A percentile compares a stretch with the other conserved stretches of the same genome.
phyloP scores from a whole-genome alignment of 2,888 invertebrate species.

The Sphaerophoria taeniata region DNA sequence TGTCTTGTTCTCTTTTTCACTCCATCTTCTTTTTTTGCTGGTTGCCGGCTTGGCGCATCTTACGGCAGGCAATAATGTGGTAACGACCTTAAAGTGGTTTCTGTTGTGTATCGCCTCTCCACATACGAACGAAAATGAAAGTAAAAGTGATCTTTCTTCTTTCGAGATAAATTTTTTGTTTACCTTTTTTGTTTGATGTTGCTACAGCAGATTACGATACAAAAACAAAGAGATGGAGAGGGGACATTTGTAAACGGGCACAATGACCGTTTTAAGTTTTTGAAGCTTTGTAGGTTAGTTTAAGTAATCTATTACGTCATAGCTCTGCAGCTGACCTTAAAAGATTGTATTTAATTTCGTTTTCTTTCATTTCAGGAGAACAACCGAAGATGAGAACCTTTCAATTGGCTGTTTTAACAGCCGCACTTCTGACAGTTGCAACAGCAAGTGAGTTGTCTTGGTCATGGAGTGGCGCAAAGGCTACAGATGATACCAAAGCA shows the following conservation, averaged over 20 bases:
- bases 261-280: slow-evolving; percentile 63
- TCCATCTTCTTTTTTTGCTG: slow-evolving; percentile 3
- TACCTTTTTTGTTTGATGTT: slow-evolving; percentile 47
- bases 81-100: slow-evolving; percentile 64
- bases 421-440: slow-evolving; percentile 54
- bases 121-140: slow-evolving; percentile 47
- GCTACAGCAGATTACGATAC: slow-evolving; percentile 25
- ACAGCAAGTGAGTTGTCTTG: slow-evolving; percentile 49
- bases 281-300: slow-evolving; percentile 53
- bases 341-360: not conserved
- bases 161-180: slow-evolving; percentile 52
- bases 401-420: slow-evolving; percentile 67
- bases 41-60: slow-evolving; percentile 15
- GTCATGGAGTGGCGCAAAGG: slow-evolving; percentile 51
- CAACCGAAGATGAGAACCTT: slow-evolving; percentile 54
- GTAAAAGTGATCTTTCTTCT: slow-evolving; percentile 68
- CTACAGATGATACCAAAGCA: slow-evolving; percentile 56
- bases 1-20: not conserved
- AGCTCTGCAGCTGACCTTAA: slow-evolving; percentile 36
- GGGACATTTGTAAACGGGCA: slow-evolving; percentile 45
- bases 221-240: not conserved
- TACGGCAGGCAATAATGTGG: slow-evolving; percentile 52
- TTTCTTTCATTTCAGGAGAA: slow-evolving; percentile 32
- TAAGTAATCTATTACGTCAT: slow-evolving; percentile 39
- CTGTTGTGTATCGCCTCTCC: not conserved